Base-by-base conservation (phyloP, 2,113 vertebrate genomes). In the Synodontis membranacea region DNA sequence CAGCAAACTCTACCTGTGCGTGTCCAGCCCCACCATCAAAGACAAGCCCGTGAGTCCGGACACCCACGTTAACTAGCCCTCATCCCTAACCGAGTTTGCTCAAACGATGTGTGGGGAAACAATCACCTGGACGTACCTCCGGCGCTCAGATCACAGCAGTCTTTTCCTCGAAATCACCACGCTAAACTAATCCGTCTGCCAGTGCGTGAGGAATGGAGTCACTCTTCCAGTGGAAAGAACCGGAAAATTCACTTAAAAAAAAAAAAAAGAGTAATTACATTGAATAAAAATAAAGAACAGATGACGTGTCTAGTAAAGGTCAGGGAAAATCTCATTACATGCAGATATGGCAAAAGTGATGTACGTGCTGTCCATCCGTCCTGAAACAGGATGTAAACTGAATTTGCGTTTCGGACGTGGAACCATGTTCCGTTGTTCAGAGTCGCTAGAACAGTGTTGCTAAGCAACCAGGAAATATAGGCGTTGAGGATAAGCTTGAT, bases 21-120 rank as follows among this genome's bases (percentile, higher is more conserved):
- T 99, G 90, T 99, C 98, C 93, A 99, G 98, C 90, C 98, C 98
- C 85, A 99, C 98, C 79, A 99, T 99, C 92, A 99, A 99, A 93
- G 98, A 99, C 94, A 99, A 99, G 87, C 98, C 98, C n/a, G 98
- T 99, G 94, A 97, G 97, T 96, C 88, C 5, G 10, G 10, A 44
- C 7, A 3, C 48, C 44, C 4, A 17, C 3, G 9, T n/a, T 28
- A 9, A 19, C 72, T 76, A 15, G 74, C 10, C 5, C 23, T 74
- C 23, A 14, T 46, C 42, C 70, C 21, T 46, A 46, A 28, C 21
- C 7, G 37, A 25, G 37, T 11, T 10, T 72, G 10, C 19, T 48
- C 25, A 46, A 80, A 37, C 21, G 9, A 25, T 42, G 12, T 19
- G 25, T 4, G 7, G 9, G 12, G 25, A 58, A 81, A 5, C 31